phyloP scores from a whole-genome alignment of 2,888 invertebrate species.

The Deilephila elpenor region DNA sequence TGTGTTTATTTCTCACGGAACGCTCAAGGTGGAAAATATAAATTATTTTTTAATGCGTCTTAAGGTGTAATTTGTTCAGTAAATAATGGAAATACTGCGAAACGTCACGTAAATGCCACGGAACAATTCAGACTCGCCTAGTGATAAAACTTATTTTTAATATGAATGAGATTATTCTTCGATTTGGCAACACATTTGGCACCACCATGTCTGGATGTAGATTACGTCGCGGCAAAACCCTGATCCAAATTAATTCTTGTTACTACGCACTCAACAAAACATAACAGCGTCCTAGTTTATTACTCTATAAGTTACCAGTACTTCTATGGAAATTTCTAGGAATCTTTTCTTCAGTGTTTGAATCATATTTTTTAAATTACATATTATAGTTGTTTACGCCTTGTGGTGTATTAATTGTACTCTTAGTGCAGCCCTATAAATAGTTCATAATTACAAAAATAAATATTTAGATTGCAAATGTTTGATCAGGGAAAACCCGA shows the following conservation, averaged over 20 bases:
- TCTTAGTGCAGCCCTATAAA: too few relatives aligned
- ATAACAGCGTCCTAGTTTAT: background rate
- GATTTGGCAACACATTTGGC: constrained; percentile 23
- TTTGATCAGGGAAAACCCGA: background rate
- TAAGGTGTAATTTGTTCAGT: background rate
- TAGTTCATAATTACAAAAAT: background rate
- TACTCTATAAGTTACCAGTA: background rate
- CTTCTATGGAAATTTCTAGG: too few relatives aligned
- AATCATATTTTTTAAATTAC: too few relatives aligned
- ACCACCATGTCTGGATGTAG: constrained; percentile 4
- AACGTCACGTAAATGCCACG: background rate
- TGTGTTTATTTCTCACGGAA: constrained; percentile 11
- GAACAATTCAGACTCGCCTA: constrained; percentile 4
- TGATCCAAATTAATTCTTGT: constrained; percentile 2
- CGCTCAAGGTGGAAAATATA: constrained; percentile 15
- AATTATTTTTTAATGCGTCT: constrained; percentile 16
- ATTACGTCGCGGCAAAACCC: constrained; percentile 20
- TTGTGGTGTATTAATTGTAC: too few relatives aligned
- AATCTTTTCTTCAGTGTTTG: too few relatives aligned
- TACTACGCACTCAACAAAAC: background rate
- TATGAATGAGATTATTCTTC: constrained; percentile 5
- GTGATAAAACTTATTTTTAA: constrained; percentile 5
- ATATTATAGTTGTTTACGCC: too few relatives aligned
- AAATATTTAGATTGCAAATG: background rate
- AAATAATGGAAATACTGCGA: constrained; percentile 1